These are phyloP conservation scores for Eremobia ochroleuca DNA, from an alignment of 2,888 invertebrate genomes.

Conservation along the genomic window DNA sequence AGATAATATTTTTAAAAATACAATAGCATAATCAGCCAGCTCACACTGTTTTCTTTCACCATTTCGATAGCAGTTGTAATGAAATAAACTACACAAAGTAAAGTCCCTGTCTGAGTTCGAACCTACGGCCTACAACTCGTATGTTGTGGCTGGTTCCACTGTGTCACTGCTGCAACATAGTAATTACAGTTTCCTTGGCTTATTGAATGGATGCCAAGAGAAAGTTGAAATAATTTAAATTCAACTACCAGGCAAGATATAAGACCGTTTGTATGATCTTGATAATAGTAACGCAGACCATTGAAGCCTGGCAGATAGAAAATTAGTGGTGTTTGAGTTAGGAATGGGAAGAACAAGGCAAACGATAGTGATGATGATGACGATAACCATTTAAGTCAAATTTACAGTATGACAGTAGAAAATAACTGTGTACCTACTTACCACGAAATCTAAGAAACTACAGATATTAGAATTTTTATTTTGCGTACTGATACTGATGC, in stretches of 20 bases:
- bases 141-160: not conserved
- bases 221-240: not conserved
- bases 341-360: not conserved
- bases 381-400: not conserved
- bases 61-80: not conserved
- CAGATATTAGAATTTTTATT: not conserved
- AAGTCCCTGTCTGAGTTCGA: too few species aligned
- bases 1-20: not conserved
- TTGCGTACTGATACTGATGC: not conserved
- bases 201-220: too few species aligned
- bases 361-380: not conserved
- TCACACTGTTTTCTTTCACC: not conserved
- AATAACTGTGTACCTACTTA: too few species aligned
- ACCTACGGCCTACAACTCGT: not conserved
- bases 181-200: not conserved
- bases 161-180: not conserved
- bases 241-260: not conserved
- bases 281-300: not conserved
- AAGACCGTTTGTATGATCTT: not conserved
- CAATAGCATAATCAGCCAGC: not conserved
- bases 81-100: not conserved
- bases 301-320: not conserved
- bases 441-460: not conserved
- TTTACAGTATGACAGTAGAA: not conserved
- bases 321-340: not conserved